Conservation (phyloP, 2,113 vertebrate species). For the Sceloporus tristichus region DNA sequence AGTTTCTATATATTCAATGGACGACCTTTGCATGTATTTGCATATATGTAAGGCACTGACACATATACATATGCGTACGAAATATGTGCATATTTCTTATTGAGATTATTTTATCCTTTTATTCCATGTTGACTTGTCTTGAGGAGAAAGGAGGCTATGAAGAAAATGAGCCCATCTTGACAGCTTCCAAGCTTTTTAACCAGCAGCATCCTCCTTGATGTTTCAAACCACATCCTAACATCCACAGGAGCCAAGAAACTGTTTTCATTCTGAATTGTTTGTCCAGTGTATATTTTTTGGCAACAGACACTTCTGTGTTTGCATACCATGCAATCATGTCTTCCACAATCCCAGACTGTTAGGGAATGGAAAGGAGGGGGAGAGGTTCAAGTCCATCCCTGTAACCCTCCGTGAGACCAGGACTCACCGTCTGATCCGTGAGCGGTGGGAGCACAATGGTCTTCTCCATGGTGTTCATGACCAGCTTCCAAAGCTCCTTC, state of each 20-base stretch:
- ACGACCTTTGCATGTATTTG: no score
- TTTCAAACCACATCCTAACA: no score
- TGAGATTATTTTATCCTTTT: neutral
- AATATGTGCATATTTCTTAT: neutral
- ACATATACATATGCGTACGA: no score
- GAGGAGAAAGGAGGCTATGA: neutral
- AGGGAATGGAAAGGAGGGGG: neutral
- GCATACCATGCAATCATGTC: no score
- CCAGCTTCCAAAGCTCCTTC: slow-evolving; percentile 98
- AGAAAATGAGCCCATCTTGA: neutral
- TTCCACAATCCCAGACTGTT: neutral
- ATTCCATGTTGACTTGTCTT: neutral
- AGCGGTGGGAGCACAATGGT: slow-evolving; percentile 95
- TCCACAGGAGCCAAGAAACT: neutral
- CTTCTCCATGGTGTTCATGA: slow-evolving; percentile 99
- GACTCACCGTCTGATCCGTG: slow-evolving; percentile 96
- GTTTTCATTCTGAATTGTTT: neutral
- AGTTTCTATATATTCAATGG: no score
- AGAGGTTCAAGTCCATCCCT: neutral
- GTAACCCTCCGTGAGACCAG: rapidly evolving
- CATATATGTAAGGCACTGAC: no score
- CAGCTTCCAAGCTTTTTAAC: neutral
- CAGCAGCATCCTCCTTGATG: no score
- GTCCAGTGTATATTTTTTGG: neutral
- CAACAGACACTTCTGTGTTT: neutral